Conservation (phyloP, 2,113 vertebrate genomes). For the Pteruthius melanotis region DNA sequence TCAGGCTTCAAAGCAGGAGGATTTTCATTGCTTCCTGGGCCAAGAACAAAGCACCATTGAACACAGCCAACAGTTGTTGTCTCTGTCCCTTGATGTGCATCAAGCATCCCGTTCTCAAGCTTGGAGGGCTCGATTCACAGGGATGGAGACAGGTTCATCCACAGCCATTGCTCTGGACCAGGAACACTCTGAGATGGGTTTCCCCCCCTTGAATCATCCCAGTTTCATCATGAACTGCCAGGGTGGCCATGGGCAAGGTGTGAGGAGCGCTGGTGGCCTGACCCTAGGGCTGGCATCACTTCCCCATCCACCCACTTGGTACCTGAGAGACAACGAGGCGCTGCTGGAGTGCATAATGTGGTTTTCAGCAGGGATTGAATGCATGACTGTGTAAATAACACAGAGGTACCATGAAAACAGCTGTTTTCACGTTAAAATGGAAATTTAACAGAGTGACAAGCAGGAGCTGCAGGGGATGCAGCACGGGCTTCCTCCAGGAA, state of each 20-base stretch:
- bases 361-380: conserved; percentile 39
- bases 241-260: background rate
- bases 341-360: background rate
- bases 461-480: background rate
- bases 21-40: conserved; percentile 48
- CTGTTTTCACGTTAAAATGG: conserved; percentile 57
- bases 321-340: background rate
- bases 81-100: conserved; percentile 47
- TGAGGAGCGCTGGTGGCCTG: background rate
- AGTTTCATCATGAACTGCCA: background rate
- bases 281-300: background rate
- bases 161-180: background rate
- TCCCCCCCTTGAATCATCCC: background rate
- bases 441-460: conserved; percentile 59
- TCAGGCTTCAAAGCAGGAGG: conserved; percentile 48
- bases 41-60: conserved; percentile 56
- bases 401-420: conserved; percentile 61
- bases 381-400: conserved; percentile 58
- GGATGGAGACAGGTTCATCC: background rate
- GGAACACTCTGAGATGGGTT: background rate
- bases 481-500: background rate
- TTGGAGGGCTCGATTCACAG: background rate
- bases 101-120: background rate
- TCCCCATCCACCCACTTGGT: background rate
- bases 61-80: conserved; percentile 25